A percentile compares a stretch with the other conserved stretches of the same genome.
Conservation (phyloP, 2,113 vertebrate species). For the Strigops habroptila region DNA sequence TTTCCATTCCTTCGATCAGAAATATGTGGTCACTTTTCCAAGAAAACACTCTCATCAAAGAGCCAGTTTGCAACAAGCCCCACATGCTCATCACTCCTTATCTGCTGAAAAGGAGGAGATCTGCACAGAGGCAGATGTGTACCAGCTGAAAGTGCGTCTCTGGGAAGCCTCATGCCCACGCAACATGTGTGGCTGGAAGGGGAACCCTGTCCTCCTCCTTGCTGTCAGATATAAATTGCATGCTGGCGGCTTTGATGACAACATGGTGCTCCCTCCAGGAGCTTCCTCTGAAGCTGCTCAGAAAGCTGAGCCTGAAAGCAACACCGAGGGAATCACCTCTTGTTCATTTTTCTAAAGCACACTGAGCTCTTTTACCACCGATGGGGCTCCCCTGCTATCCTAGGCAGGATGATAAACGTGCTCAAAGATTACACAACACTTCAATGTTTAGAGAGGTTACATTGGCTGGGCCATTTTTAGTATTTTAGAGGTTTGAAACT, state of each 20-base stretch:
- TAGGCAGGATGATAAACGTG: background rate
- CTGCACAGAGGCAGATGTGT: background rate
- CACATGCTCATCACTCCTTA: background rate
- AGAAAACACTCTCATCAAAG: background rate
- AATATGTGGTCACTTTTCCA: background rate
- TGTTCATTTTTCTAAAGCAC: background rate
- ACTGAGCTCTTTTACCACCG: background rate
- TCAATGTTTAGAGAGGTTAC: background rate
- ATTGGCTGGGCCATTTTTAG: conserved; percentile 15
- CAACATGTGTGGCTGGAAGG: conserved; percentile 11
- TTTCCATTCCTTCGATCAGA: background rate
- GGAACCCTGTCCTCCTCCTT: background rate
- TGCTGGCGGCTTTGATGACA: conserved; percentile 15
- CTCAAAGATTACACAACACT: background rate
- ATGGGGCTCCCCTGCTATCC: background rate
- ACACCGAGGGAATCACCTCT: background rate
- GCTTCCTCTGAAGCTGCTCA: background rate
- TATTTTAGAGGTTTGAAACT: conserved; percentile 1
- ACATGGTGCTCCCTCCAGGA: conserved; percentile 46
- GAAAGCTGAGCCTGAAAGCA: background rate
- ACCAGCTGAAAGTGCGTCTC: background rate
- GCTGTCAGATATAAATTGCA: background rate
- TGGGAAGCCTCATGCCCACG: background rate
- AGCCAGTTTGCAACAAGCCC: background rate
- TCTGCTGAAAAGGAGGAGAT: background rate